Percentiles rank a stretch among this genome's conserved stretches.
These are phyloP conservation scores for Azorinus chamasolen DNA, from an alignment of 2,888 invertebrate genomes.

Conservation along the genomic window DNA sequence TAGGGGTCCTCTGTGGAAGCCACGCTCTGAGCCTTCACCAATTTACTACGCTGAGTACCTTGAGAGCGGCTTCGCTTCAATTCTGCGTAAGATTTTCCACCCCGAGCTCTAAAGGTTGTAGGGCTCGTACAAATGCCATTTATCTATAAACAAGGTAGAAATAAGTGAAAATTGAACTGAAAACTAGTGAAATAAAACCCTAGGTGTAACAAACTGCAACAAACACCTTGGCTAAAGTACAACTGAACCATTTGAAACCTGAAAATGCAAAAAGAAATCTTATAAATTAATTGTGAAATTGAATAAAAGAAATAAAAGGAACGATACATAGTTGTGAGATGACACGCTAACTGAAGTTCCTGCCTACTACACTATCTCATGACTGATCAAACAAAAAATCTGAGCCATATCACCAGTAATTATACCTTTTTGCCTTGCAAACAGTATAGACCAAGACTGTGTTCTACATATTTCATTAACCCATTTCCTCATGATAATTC, in stretches of 20 bases:
- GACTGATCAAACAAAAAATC: no score
- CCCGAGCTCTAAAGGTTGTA: slow-evolving; percentile 87
- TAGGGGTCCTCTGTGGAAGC: slow-evolving; percentile 84
- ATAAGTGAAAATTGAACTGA: slow-evolving; percentile 18
- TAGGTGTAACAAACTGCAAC: background rate
- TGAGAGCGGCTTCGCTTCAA: slow-evolving; percentile 96
- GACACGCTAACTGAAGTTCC: no score
- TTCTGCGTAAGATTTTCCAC: slow-evolving; percentile 87
- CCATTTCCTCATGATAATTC: no score
- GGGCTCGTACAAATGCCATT: slow-evolving; percentile 92
- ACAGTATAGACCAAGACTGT: no score
- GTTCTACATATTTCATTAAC: no score
- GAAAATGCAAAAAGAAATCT: slow-evolving; percentile 12
- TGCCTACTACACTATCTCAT: no score
- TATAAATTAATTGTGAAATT: slow-evolving; percentile 4
- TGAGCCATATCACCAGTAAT: no score
- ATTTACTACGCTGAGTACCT: slow-evolving; percentile 90
- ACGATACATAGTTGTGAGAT: no score
- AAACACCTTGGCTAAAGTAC: slow-evolving; percentile 5
- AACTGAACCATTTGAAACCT: slow-evolving; percentile 18
- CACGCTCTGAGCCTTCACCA: slow-evolving; percentile 84
- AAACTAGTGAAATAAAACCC: background rate
- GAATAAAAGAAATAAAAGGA: background rate
- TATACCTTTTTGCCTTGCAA: no score
- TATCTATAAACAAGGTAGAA: slow-evolving; percentile 88